Base-by-base conservation (phyloP, 2,797 vertebrate species). In the Coregonus ussuriensis region DNA sequence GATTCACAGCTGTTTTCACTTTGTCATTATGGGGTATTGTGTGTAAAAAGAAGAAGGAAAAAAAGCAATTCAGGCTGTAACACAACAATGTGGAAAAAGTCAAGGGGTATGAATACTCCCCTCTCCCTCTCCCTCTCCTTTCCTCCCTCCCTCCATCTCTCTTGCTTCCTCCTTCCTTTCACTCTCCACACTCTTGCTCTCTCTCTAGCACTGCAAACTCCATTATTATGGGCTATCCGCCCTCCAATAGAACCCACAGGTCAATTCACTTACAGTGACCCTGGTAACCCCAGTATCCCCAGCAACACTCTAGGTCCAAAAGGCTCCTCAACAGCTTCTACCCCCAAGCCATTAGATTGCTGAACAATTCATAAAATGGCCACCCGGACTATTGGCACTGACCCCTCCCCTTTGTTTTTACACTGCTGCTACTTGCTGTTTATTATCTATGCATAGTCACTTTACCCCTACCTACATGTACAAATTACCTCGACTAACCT, bases 261-360 rank as follows among this genome's bases (percentile, higher is more conserved):
- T 92, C 91, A 91, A 87, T 88, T 90, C 78, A 81, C 85, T 92
- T 87, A 86, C 77, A 86, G 79, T 18, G 15, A 56, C 4, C 14
- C 31, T 4, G 15, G 65, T 66, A 25, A 31, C 13, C 25, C 52
- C 9, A 11, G 15, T 1, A 18, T 0, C 13, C 15, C 13, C 2
- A 4, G 14, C 4, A 14, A 56, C 54, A 1, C 54, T 4, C 35
- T 37, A 37, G 1, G 37, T 25, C 25, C 25, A 25, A 25, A 25
- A 25, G 25, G 25, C 25, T 41, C 35, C 35, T 37, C 35, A 41
- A 41, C 37, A 47, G 2, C 41, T 35, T 41, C 37, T 41, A 41
- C 37, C 37, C 6, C 37, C 37, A 41, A 1, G 37, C 37, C 37
- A 41, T 41, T 1, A 41, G 37, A 41, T 6, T 41, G 6, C 7